Conservation (phyloP, 2,888 invertebrate genomes). For the Muscina levida region DNA sequence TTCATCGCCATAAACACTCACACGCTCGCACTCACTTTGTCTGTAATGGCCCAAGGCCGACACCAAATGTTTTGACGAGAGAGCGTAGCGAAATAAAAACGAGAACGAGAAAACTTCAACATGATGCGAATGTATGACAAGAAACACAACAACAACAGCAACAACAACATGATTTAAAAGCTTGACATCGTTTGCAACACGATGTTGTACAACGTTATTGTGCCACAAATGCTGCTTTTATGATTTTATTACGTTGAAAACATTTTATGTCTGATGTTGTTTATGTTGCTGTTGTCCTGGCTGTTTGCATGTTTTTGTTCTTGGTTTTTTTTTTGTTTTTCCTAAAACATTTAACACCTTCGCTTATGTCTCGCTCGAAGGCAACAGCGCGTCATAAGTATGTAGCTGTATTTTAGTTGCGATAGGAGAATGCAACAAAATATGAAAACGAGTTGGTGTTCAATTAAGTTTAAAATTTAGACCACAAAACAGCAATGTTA, state of each 20-base stretch:
- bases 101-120: neutral
- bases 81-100: neutral
- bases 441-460: too few relatives aligned
- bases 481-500: too few relatives aligned
- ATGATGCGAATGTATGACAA: neutral
- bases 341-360: constrained; percentile 49
- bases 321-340: constrained; percentile 18
- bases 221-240: constrained; percentile 13
- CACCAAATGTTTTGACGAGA: constrained; percentile 29
- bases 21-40: constrained; percentile 36
- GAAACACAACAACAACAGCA: neutral
- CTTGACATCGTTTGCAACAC: constrained; percentile 40
- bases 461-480: too few relatives aligned
- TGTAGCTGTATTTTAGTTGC: too few relatives aligned
- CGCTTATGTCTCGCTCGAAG: neutral
- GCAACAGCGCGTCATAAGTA: too few relatives aligned
- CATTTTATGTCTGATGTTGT: constrained; percentile 1
- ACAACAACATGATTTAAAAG: constrained; percentile 1
- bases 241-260: constrained; percentile 8
- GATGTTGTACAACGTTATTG: constrained; percentile 7
- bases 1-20: constrained; percentile 8
- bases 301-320: too few relatives aligned
- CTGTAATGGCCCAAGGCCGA: constrained; percentile 43
- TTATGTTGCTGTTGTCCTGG: neutral
- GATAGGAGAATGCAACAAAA: too few relatives aligned